Base-by-base conservation (phyloP, 2,888 invertebrate species). In the Epistrophella euchroma region DNA sequence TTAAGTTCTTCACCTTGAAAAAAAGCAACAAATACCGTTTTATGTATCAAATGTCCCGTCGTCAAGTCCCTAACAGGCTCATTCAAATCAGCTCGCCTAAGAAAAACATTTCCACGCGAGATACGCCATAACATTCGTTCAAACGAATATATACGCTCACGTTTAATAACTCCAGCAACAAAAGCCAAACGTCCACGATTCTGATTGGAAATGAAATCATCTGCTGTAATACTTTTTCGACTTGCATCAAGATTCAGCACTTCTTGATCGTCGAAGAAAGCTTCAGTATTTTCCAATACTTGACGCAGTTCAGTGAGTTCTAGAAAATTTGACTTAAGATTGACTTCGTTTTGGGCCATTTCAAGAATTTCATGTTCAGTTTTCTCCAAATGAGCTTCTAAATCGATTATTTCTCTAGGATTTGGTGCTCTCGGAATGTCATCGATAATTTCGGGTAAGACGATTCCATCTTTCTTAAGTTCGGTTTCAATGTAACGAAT, bases 281-380 rank as follows among this genome's bases (percentile, higher is more conserved):
- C 89, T 55, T 97, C 97, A 0, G 99, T 98, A 92, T 98, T 98
- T 92, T 97, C 96, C 74, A 99, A 94, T 47, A 99, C 98, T 90
- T 97, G 97, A 88, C 95, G 96, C 89, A 99, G 92, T 92, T 99
- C 99, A 0, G 96, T 97, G 90, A 99, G 94, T 92, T 99, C 98
- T 88, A 97, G 93, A 91, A 94, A 98, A 92, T 98, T 99, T 89
- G 96, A 96, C 93, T 97, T 97, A 90, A 99, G 92, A 90, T 97
- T 98, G 79, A 98, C 96, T 10, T 97, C 97, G 92, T 98, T 99
- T 90, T 97, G 96, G 81, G 98, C 97, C 88, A 99, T 94, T 93
- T 99, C 98, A 72, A 97, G 94, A 88, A 99, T 96, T 92, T 99
- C 99, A 89, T 97, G 97, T 92, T 99, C 99, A 19, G 98, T 96